Evolutionary conservation across 2,888 invertebrate genomes (phyloP).

Genomic region (Chouioia cunea): DNA sequence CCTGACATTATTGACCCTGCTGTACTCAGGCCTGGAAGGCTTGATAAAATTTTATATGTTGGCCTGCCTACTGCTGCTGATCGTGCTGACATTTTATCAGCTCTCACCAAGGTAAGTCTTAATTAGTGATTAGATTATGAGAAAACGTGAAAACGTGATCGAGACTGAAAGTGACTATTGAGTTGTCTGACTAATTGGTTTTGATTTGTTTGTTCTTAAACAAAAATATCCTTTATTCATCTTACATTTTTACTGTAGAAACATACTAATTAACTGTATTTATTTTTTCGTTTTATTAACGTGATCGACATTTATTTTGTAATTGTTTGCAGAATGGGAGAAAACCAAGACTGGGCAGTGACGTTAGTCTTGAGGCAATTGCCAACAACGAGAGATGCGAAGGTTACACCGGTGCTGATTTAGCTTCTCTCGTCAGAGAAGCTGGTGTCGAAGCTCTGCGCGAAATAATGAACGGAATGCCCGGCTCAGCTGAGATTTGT

Average conservation of each 20-base stretch:
- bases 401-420: constrained; percentile 94
- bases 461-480: constrained; percentile 76
- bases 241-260: too few species aligned
- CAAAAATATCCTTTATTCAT: too few species aligned
- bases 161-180: too few species aligned
- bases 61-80: constrained; percentile 86
- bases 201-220: too few species aligned
- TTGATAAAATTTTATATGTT: constrained; percentile 91
- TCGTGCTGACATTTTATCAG: constrained; percentile 87
- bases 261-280: too few species aligned
- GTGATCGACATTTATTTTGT: too few species aligned
- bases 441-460: constrained; percentile 86
- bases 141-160: too few species aligned
- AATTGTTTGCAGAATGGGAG: constrained; percentile 80
- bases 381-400: constrained; percentile 77
- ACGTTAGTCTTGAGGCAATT: constrained; percentile 81
- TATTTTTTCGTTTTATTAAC: too few species aligned
- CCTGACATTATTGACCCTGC: constrained; percentile 98
- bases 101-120: constrained; percentile 83
- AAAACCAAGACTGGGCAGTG: constrained; percentile 79
- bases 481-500: constrained; percentile 69
- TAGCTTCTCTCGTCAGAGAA: constrained; percentile 89
- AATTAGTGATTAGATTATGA: too few species aligned
- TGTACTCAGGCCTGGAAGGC: constrained; percentile 88
- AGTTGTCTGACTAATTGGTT: too few species aligned